phyloP scores from a whole-genome alignment of 2,797 vertebrate species.

The Xerus rutilus region DNA sequence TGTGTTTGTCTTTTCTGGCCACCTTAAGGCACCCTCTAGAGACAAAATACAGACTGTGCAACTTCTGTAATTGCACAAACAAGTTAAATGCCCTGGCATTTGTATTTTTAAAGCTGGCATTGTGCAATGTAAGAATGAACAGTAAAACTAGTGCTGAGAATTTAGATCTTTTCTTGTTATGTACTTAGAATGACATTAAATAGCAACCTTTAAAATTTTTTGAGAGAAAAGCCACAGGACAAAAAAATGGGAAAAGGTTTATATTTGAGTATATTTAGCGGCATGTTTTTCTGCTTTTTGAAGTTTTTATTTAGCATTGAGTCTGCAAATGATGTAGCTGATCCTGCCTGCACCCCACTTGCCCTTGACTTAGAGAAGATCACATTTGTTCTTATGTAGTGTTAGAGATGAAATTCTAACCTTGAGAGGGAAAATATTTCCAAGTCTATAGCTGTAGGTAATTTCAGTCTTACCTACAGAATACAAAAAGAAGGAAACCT shows the following conservation, averaged over 20 bases:
- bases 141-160: neutral
- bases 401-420: neutral
- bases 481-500: neutral
- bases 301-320: neutral
- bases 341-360: too few species aligned
- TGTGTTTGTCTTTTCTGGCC: neutral
- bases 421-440: neutral
- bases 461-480: neutral
- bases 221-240: neutral
- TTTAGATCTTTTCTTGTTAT: conserved; percentile 27
- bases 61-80: neutral
- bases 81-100: conserved; percentile 2
- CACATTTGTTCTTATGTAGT: neutral
- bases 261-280: neutral
- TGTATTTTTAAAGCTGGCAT: conserved; percentile 17
- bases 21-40: neutral
- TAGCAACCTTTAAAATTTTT: neutral
- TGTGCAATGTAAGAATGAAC: neutral
- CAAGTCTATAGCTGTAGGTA: neutral
- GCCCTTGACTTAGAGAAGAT: neutral
- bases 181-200: conserved; percentile 38
- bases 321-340: neutral
- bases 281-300: neutral
- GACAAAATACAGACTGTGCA: neutral
- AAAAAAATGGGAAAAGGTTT: neutral